Base-by-base conservation (phyloP, 2,888 invertebrate species). In the Andrena camellia region DNA sequence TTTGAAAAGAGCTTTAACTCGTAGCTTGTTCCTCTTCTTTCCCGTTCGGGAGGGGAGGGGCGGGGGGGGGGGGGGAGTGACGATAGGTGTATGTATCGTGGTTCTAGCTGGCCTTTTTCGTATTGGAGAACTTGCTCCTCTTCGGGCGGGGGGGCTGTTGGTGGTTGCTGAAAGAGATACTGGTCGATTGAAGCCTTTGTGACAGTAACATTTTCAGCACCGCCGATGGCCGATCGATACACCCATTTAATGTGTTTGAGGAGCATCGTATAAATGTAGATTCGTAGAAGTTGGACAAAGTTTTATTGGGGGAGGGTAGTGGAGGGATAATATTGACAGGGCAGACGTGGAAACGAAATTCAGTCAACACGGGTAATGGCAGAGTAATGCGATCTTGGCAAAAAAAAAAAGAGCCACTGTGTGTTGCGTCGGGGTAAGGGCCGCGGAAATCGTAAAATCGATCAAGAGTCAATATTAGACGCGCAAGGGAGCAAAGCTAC, bases 341-440 rank as follows among this genome's bases (percentile, higher is more conserved):
- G 50, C 68, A 71, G 70, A 78, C 71, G 78, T 78, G 72, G 75
- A 72, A 81, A 78, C 72, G 67, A 72, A 81, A 81, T 73, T 78
- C 78, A 73, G 67, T 81, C 81, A 64, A 81, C 78, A 81, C 69
- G 48, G 52, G 71, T 81, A 81, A 81, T 73, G 72, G 72, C 63
- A 81, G 78, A 78, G 78, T 72, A 78, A 78, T 68, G 78, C 78
- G 63, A 81, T 73, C 68, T 78, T 75, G 66, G 48, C 20, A 62
- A 62, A 57, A 29, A 59, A 62, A 62, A 57, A 29, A 59, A 13
- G n/a, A 57, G 7, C 42, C 42, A 59, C 35, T 62, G 63, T 63
- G 62, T 54, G 59, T 64, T 76, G 50, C 64, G 31, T 10, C 17
- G 64, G 10, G 29, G 60, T 23, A 57, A 52, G 62, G 23, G 50